Evolutionary conservation across 2,113 vertebrate genomes (phyloP).

Genomic region (Onychorhynchus coronatus): DNA sequence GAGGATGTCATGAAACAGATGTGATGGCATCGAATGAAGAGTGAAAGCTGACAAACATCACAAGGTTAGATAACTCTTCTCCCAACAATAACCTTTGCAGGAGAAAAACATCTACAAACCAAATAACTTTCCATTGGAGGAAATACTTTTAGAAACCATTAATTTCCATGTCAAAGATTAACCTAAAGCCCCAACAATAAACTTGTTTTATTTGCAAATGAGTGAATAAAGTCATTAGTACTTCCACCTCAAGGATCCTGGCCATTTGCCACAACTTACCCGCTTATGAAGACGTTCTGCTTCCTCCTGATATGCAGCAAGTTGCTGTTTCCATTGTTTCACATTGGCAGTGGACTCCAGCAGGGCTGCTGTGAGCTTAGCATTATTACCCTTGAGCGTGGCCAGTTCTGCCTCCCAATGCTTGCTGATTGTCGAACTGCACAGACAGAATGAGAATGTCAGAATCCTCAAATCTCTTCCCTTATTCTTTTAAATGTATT

Average conservation of each 20-base stretch:
- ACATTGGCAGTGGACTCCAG: slow-evolving; percentile 98
- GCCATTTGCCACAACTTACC: slow-evolving; percentile 68
- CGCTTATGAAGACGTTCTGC: slow-evolving; percentile 96
- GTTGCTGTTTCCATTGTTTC: slow-evolving; percentile 99
- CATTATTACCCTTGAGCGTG: slow-evolving; percentile 96
- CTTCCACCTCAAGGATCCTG: not conserved
- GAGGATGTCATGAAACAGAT: not conserved
- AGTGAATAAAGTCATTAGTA: not conserved
- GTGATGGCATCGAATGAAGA: not conserved
- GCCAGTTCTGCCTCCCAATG: slow-evolving; percentile 98
- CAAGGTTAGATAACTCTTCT: not conserved
- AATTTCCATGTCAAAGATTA: not conserved
- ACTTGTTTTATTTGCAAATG: not conserved
- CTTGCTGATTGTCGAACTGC: slow-evolving; percentile 87
- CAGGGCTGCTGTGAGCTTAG: slow-evolving; percentile 95
- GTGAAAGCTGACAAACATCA: not conserved
- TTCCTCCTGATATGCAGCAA: slow-evolving; percentile 96
- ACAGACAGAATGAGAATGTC: slow-evolving; percentile 41
- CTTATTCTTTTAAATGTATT: not conserved
- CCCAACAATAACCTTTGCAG: not conserved
- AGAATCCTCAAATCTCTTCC: not conserved
- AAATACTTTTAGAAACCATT: not conserved
- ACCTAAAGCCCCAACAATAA: not conserved
- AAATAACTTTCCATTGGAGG: not conserved
- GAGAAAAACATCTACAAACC: not conserved